Conservation (phyloP, 2,797 vertebrate genomes). For the Lutjanus campechanus region DNA sequence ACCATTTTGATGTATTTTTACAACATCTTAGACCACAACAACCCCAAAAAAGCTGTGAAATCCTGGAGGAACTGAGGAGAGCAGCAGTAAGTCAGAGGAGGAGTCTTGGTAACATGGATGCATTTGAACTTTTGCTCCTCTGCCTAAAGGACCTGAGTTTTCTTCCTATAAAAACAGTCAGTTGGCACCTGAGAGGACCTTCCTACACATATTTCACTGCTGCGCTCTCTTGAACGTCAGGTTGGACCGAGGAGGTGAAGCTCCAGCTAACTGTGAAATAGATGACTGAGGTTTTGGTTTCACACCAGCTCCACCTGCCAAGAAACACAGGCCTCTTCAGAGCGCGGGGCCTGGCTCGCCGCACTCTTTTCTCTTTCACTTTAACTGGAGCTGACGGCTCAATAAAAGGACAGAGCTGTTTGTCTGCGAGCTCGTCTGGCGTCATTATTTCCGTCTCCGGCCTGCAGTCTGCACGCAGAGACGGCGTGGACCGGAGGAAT, state of each 20-base stretch:
- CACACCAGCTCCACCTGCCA: slow-evolving; percentile 30
- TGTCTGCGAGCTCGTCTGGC: slow-evolving; percentile 19
- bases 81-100: too few relatives aligned
- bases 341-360: slow-evolving; percentile 1
- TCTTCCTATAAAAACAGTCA: too few relatives aligned
- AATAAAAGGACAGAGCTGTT: slow-evolving; percentile 15
- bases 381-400: slow-evolving; percentile 36
- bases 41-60: too few relatives aligned
- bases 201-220: too few relatives aligned
- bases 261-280: slow-evolving; percentile 13
- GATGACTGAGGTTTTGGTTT: slow-evolving; percentile 23
- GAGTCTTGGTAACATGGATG: too few relatives aligned
- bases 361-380: neutral
- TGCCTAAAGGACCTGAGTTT: too few relatives aligned
- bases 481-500: neutral
- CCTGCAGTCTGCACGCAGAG: slow-evolving; percentile 7
- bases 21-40: too few relatives aligned
- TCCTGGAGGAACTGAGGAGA: too few relatives aligned
- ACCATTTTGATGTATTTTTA: too few relatives aligned
- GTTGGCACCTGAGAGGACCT: too few relatives aligned
- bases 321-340: slow-evolving; percentile 16
- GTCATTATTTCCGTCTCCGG: slow-evolving; percentile 27
- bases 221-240: neutral
- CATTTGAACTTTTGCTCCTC: too few relatives aligned
- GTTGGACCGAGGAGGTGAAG: neutral